Evolutionary conservation across 2,113 vertebrate genomes (phyloP).

Genomic region (Atherinomorus stipes): DNA sequence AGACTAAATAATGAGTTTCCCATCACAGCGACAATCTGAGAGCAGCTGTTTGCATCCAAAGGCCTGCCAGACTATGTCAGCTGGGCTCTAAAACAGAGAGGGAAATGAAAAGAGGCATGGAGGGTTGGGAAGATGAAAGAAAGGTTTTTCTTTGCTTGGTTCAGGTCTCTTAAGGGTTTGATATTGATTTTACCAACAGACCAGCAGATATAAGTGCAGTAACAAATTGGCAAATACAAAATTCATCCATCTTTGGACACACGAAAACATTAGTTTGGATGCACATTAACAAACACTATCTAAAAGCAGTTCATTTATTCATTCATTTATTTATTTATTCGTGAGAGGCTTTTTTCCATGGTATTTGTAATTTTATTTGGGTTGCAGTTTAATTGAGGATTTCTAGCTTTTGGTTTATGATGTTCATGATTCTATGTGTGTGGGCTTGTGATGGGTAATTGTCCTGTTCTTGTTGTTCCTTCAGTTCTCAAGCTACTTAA

Average conservation of each 20-base stretch:
- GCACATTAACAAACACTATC: too few relatives aligned
- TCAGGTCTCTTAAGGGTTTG: constrained; percentile 41
- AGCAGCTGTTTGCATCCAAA: constrained; percentile 75
- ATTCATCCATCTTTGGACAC: too few relatives aligned
- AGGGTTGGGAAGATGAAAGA: constrained; percentile 50
- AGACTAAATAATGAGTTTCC: constrained; percentile 79
- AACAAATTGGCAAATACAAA: constrained; percentile 9
- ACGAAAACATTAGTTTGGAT: too few relatives aligned
- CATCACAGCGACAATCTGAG: constrained; percentile 62
- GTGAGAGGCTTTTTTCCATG: too few relatives aligned
- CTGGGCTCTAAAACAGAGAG: constrained; percentile 42
- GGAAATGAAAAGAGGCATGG: constrained; percentile 25
- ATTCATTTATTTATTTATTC: too few relatives aligned
- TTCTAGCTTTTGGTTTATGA: not conserved
- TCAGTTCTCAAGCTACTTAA: too few relatives aligned
- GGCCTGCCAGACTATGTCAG: constrained; percentile 59
- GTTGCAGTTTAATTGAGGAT: not conserved
- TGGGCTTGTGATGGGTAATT: too few relatives aligned
- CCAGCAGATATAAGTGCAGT: constrained; percentile 24
- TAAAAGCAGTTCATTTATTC: too few relatives aligned
- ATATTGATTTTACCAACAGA: constrained; percentile 57
- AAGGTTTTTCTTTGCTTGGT: constrained; percentile 47
- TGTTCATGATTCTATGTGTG: too few relatives aligned
- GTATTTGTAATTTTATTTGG: not conserved
- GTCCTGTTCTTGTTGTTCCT: too few relatives aligned